Base-by-base conservation (phyloP, 2,113 vertebrate genomes). In the Spheniscus mendiculus region DNA sequence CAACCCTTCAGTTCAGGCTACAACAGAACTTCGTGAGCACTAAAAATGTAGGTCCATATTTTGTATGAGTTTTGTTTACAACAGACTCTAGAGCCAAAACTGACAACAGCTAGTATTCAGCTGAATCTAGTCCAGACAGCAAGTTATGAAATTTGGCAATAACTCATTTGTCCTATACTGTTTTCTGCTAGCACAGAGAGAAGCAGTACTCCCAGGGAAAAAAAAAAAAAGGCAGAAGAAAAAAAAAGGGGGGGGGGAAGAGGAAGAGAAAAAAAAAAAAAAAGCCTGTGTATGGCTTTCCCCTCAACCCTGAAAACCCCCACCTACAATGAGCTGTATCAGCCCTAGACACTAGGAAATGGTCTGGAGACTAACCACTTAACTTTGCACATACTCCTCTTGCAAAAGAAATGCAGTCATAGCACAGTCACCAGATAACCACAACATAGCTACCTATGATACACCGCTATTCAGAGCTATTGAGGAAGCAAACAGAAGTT, bases 21-120 rank as follows among this genome's bases (percentile, higher is more conserved):
- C 22, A 69, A 6, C 12, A 52, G 36, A 83, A 61, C 17, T 29
- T 69, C 0, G 0, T 19, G 18, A 71, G 27, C 15, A 36, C 45
- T 53, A n/a, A 49, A 82, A 73, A 19, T 2, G 4, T 3, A 12
- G 30, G 15, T 63, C 12, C 11, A 65, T 52, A 23, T 74, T 93
- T 83, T 38, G 10, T 23, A 38, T 0, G 0, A 25, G 15, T 74
- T 85, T 45, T 72, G 5, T 67, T 93, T 91, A 27, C 5, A 45
- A 5, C 4, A 10, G 11, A 30, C 5, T 25, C 40, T 12, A 40
- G 10, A 50, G 42, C 17, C 44, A 53, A 23, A 87, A 56, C 3
- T 40, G 10, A 71, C 42, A 78, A 34, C 23, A 36, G 21, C 3
- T 30, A 50, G 4, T 4, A 52, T 42, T 76, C 83, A 69, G 36